phyloP scores from a whole-genome alignment of 2,888 invertebrate genomes.

The Aleiodes alternator region DNA sequence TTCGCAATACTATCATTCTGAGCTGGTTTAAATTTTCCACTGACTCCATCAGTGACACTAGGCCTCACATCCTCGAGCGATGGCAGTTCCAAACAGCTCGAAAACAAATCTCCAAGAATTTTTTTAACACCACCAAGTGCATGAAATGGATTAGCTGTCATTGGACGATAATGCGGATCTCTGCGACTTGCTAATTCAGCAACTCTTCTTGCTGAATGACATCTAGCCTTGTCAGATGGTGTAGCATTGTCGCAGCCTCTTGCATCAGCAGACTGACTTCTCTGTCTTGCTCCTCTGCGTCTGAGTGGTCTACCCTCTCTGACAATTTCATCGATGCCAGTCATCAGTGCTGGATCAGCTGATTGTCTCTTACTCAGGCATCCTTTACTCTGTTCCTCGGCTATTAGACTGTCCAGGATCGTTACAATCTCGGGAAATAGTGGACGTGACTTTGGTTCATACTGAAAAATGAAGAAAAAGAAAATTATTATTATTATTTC shows the following conservation, averaged over 20 bases:
- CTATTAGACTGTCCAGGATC: constrained; percentile 78
- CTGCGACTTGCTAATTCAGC: constrained; percentile 91
- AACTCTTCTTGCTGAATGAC: constrained; percentile 82
- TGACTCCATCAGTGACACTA: constrained; percentile 76
- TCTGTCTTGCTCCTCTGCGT: constrained; percentile 61
- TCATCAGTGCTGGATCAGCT: constrained; percentile 67
- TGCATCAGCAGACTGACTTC: constrained; percentile 73
- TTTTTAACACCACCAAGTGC: constrained; percentile 87
- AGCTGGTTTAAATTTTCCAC: constrained; percentile 69
- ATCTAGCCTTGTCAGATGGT: constrained; percentile 85
- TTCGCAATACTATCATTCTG: constrained; percentile 72
- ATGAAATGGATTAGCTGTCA: constrained; percentile 83
- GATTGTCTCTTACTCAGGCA: constrained; percentile 66
- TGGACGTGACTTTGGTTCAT: constrained; percentile 92
- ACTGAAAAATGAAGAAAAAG: constrained; percentile 77
- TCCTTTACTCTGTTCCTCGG: constrained; percentile 63
- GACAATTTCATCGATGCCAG: constrained; percentile 69
- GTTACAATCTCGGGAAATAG: constrained; percentile 89
- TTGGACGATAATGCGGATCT: constrained; percentile 88
- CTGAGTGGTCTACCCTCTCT: constrained; percentile 64
- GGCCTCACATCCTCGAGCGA: constrained; percentile 79
- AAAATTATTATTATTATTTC: constrained; percentile 18
- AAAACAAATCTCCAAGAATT: constrained; percentile 85
- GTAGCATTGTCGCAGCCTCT: constrained; percentile 76
- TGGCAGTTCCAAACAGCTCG: constrained; percentile 86